Conservation (phyloP, 2,888 invertebrate genomes). For the Amphipoea lucens region DNA sequence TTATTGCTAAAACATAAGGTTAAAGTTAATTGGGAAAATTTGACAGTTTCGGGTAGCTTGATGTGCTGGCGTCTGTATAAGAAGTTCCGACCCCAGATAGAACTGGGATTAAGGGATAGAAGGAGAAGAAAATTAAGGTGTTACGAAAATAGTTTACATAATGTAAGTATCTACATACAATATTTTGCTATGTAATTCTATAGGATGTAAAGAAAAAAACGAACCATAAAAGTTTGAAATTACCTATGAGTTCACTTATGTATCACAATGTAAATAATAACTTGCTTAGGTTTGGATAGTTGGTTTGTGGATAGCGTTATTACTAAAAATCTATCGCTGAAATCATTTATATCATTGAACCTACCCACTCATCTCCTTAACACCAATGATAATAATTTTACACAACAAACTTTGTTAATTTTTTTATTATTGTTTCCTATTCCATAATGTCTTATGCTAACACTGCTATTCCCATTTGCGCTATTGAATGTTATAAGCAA, state of each 20-base stretch:
- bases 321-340: not conserved
- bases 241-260: too few relatives aligned
- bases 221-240: not conserved
- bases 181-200: not conserved
- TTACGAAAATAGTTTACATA: not conserved
- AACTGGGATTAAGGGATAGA: not conserved
- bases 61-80: not conserved
- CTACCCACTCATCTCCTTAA: not conserved
- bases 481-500: constrained; percentile 34
- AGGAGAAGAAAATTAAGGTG: not conserved
- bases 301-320: not conserved
- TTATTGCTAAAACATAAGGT: too few relatives aligned
- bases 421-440: constrained; percentile 2
- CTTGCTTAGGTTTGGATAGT: too few relatives aligned
- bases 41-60: too few relatives aligned
- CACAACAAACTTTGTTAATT: not conserved
- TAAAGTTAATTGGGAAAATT: too few relatives aligned
- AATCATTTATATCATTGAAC: not conserved
- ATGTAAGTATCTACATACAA: not conserved
- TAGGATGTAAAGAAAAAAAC: not conserved
- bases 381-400: not conserved
- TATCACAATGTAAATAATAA: not conserved
- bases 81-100: not conserved
- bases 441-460: not conserved
- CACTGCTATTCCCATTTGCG: not conserved